Conservation (phyloP, 2,888 invertebrate species). For the Chymomyza fuscimana region DNA sequence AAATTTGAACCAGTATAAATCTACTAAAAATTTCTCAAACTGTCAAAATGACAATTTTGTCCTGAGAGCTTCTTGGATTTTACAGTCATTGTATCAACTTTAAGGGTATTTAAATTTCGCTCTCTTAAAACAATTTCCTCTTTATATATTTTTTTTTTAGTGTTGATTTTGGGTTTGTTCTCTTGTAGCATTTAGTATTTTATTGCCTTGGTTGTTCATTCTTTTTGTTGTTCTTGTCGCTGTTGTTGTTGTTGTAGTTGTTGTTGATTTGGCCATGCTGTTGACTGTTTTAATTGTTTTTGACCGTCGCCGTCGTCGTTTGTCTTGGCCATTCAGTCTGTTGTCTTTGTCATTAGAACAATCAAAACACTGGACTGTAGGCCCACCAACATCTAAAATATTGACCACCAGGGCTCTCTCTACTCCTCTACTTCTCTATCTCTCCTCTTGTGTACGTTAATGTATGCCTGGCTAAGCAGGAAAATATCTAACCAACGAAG, state of each 20-base stretch:
- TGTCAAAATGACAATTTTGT: too few species aligned
- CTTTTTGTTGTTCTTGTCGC: conserved; percentile 14
- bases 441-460: neutral
- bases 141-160: conserved; percentile 15
- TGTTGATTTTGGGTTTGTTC: conserved; percentile 13
- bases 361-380: conserved; percentile 32
- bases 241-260: conserved; percentile 19
- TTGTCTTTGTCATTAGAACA: conserved; percentile 33
- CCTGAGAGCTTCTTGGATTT: too few species aligned
- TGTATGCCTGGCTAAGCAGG: neutral
- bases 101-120: neutral
- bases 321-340: neutral
- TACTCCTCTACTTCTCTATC: neutral
- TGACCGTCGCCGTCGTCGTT: conserved; percentile 10
- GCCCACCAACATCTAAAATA: conserved; percentile 31
- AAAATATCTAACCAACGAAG: neutral
- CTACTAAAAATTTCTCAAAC: too few species aligned
- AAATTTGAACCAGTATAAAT: too few species aligned
- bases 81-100: too few species aligned
- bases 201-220: conserved; percentile 12
- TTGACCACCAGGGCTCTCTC: conserved; percentile 10
- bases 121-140: neutral
- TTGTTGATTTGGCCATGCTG: neutral
- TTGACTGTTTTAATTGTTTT: conserved; percentile 55
- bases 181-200: conserved; percentile 9